A percentile compares a stretch with the other conserved stretches of the same genome.
phyloP scores from a whole-genome alignment of 2,113 vertebrate genomes.

The Nannospalax galili region DNA sequence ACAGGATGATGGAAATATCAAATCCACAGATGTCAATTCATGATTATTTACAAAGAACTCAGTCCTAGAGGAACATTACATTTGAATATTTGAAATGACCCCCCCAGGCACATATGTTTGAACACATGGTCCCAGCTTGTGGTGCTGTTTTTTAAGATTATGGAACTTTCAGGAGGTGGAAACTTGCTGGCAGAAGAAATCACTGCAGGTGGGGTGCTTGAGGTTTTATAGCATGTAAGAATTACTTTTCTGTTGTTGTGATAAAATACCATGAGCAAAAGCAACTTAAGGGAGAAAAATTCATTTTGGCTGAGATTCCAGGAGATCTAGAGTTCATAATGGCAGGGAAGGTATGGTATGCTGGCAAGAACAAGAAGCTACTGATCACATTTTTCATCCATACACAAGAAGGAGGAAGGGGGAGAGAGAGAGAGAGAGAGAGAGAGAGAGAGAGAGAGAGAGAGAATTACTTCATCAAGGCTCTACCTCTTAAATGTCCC shows the following conservation, averaged over 20 bases:
- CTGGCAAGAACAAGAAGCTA: too few species aligned
- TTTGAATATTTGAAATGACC: neutral
- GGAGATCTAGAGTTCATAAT: neutral
- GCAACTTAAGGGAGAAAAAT: neutral
- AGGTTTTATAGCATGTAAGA: neutral
- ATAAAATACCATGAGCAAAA: neutral
- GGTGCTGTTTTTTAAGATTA: neutral
- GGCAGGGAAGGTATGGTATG: fast-evolving
- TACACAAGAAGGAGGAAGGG: neutral
- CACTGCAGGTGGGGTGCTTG: neutral
- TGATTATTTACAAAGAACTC: neutral
- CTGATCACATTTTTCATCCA: neutral
- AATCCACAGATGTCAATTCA: neutral
- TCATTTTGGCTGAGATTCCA: neutral
- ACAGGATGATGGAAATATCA: neutral
- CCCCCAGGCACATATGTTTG: neutral
- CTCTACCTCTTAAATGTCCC: too few species aligned
- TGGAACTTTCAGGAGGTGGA: neutral
- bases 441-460: too few species aligned
- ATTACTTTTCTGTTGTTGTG: neutral
- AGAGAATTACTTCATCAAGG: too few species aligned
- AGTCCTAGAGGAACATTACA: neutral
- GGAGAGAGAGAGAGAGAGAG: too few species aligned
- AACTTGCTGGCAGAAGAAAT: neutral
- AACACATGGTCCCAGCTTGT: neutral